Conservation (phyloP, 2,888 invertebrate genomes). For the Acleris emargana region DNA sequence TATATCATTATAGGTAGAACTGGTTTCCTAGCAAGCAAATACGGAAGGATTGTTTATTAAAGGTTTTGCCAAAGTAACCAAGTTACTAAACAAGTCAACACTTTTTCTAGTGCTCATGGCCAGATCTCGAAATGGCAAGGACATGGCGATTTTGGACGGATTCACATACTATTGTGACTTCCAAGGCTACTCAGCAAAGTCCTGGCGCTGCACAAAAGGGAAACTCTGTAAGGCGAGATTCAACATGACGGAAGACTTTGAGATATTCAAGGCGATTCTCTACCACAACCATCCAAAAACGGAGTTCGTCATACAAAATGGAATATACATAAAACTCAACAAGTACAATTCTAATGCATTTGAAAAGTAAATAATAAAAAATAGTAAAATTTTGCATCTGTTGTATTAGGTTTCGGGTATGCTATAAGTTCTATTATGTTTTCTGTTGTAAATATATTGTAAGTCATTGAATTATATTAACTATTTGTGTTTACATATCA, state of each 20-base stretch:
- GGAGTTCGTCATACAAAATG: conserved; percentile 42
- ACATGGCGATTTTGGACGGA: conserved; percentile 36
- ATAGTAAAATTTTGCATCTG: background rate
- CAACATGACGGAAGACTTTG: conserved; percentile 8
- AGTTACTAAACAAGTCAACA: background rate
- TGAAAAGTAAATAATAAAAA: background rate
- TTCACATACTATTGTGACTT: conserved; percentile 35
- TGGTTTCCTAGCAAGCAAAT: too few species aligned
- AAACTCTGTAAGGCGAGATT: conserved; percentile 26
- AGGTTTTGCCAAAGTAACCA: background rate
- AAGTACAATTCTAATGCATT: background rate
- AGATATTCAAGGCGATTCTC: conserved; percentile 27
- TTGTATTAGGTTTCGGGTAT: background rate
- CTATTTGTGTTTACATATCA: too few species aligned
- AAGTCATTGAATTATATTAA: too few species aligned
- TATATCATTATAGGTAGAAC: too few species aligned
- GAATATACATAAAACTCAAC: conserved; percentile 38
- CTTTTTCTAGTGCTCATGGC: conserved; percentile 17
- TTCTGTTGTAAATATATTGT: background rate
- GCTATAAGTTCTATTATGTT: background rate
- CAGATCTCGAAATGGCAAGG: conserved; percentile 25
- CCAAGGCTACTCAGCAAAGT: background rate
- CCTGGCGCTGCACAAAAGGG: conserved; percentile 28
- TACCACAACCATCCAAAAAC: conserved; percentile 46
- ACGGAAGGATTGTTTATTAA: too few species aligned